These are phyloP conservation scores for Bergia sp. DNA, from an alignment of 92 coral and sea anemone genomes.

Conservation along the genomic window DNA sequence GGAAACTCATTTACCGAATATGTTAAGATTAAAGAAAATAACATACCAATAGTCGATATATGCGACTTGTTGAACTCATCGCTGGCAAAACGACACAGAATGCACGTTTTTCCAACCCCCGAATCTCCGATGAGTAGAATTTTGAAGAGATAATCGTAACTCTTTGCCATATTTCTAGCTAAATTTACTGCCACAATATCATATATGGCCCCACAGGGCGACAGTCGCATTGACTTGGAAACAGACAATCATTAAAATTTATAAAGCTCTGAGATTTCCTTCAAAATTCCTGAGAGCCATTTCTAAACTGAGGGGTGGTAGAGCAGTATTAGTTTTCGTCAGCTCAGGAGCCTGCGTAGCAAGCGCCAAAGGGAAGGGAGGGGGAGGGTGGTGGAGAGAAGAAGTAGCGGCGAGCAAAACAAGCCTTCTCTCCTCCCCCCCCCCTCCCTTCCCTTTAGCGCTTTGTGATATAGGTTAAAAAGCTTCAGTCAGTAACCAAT, in stretches of 20 bases:
- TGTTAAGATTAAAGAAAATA: not conserved
- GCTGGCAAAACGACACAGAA: slow-evolving; percentile 95
- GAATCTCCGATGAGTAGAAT: slow-evolving; percentile 95
- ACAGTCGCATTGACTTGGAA: slow-evolving; percentile 51
- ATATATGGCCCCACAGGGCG: slow-evolving; percentile 26
- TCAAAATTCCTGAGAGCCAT: not conserved
- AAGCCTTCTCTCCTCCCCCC: too few relatives aligned
- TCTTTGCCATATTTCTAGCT: slow-evolving; percentile 78
- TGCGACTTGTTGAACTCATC: slow-evolving; percentile 97
- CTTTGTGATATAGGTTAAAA: too few relatives aligned
- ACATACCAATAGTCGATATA: slow-evolving; percentile 94
- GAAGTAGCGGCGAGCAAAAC: too few relatives aligned
- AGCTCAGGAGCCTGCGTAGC: too few relatives aligned
- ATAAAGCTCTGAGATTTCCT: slow-evolving; percentile 1
- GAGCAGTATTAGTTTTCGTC: not conserved
- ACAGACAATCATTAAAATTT: slow-evolving; percentile 39
- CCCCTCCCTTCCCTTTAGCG: too few relatives aligned
- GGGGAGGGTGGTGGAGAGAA: too few relatives aligned
- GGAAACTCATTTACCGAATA: not conserved
- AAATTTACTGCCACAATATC: slow-evolving; percentile 21
- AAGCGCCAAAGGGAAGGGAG: too few relatives aligned
- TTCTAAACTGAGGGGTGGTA: not conserved
- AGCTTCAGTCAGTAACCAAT: too few relatives aligned
- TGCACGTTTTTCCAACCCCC: slow-evolving; percentile 97
- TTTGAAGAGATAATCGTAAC: slow-evolving; percentile 95